These are phyloP conservation scores for Phylloscopus trochiloides DNA, from an alignment of 2,113 vertebrate genomes.

Conservation along the genomic window DNA sequence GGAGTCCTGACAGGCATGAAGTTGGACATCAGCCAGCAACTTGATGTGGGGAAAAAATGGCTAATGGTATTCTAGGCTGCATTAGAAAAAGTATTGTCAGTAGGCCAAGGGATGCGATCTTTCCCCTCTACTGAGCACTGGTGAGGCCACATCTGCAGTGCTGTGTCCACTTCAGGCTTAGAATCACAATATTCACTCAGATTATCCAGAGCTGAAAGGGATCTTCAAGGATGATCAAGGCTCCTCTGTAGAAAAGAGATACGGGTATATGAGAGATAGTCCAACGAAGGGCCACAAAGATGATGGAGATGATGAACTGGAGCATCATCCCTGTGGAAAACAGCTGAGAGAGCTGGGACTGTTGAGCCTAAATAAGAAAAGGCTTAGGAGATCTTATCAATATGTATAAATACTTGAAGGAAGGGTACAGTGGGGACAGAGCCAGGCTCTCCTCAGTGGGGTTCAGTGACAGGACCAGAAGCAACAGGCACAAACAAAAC, in stretches of 20 bases:
- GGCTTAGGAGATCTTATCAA: not conserved
- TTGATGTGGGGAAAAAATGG: rapidly evolving
- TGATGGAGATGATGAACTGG: not conserved
- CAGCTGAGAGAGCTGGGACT: not conserved
- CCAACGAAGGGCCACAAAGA: rapidly evolving
- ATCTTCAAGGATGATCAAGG: not conserved
- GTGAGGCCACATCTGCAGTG: not conserved
- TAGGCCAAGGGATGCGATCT: not conserved
- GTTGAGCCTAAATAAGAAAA: not conserved
- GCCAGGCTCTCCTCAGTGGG: not conserved
- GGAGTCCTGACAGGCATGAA: not conserved
- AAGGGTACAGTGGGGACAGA: not conserved
- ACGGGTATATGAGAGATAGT: not conserved
- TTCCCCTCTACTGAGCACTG: not conserved
- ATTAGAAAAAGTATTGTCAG: not conserved
- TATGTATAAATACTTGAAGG: not conserved
- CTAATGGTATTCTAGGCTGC: not conserved
- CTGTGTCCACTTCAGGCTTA: not conserved
- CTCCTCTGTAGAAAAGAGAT: not conserved
- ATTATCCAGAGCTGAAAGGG: not conserved
- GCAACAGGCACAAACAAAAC: not conserved
- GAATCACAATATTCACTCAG: not conserved
- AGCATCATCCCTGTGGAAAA: not conserved
- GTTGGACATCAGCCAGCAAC: not conserved
- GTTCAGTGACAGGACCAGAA: not conserved